Conservation (phyloP, 2,888 invertebrate species). For the Ochropleura plecta region DNA sequence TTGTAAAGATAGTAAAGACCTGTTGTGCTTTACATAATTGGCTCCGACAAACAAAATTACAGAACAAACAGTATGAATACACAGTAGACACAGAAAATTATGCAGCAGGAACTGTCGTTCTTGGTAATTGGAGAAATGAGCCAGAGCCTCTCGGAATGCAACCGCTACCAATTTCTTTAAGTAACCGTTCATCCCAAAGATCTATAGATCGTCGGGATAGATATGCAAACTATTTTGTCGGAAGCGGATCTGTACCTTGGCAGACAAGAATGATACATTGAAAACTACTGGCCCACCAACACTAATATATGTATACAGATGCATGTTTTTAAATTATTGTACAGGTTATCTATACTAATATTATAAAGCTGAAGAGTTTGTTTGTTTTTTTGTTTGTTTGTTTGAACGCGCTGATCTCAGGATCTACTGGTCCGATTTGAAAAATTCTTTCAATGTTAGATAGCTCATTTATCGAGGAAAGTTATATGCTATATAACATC, state of each 20-base stretch:
- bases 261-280: slow-evolving; percentile 17
- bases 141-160: slow-evolving; percentile 2
- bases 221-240: slow-evolving; percentile 6
- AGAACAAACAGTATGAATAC: slow-evolving; percentile 5
- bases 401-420: too few species aligned
- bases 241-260: neutral
- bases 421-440: too few species aligned
- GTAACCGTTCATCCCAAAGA: slow-evolving; percentile 7
- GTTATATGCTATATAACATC: too few species aligned
- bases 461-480: too few species aligned
- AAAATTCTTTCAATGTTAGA: too few species aligned
- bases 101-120: slow-evolving; percentile 1
- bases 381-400: too few species aligned
- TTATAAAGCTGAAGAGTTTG: too few species aligned
- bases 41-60: neutral
- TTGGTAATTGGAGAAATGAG: slow-evolving; percentile 6
- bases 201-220: slow-evolving; percentile 4
- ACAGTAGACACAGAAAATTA: slow-evolving; percentile 1
- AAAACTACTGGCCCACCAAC: neutral
- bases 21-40: slow-evolving; percentile 1
- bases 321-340: too few species aligned
- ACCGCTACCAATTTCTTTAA: slow-evolving; percentile 2
- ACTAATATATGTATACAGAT: neutral
- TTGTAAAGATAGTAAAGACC: slow-evolving; percentile 9
- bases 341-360: too few species aligned